phyloP scores from a whole-genome alignment of 2,888 invertebrate species.

The Loripinus fragilis region DNA sequence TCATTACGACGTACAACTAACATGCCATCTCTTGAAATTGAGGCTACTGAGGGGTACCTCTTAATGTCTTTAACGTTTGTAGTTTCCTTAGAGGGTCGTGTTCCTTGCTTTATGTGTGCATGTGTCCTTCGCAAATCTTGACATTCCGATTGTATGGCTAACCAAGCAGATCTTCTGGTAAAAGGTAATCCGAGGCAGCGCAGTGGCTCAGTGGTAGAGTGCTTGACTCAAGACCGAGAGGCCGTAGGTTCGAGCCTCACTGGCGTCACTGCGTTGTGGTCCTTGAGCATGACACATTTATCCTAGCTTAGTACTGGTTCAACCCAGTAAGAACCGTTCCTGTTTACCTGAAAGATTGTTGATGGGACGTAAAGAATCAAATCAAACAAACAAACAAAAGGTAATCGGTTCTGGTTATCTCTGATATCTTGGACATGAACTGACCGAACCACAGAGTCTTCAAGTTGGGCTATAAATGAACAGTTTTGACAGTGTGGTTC shows the following conservation, averaged over 20 bases:
- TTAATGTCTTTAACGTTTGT: conserved; percentile 44
- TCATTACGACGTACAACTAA: conserved; percentile 3
- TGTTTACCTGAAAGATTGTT: too few species aligned
- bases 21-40: conserved; percentile 37
- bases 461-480: conserved; percentile 13
- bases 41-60: conserved; percentile 37
- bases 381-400: too few species aligned
- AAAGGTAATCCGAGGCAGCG: conserved; percentile 47
- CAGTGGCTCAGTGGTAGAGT: too few species aligned
- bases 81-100: conserved; percentile 26
- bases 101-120: conserved; percentile 48
- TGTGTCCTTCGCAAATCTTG: conserved; percentile 45
- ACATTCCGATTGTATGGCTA: conserved; percentile 50
- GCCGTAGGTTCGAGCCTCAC: too few species aligned
- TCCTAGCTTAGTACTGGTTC: too few species aligned
- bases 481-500: conserved; percentile 36
- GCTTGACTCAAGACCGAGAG: too few species aligned
- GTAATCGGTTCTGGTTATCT: conserved; percentile 18
- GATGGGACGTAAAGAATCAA: too few species aligned
- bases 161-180: conserved; percentile 40
- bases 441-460: conserved; percentile 43
- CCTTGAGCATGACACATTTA: too few species aligned
- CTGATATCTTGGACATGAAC: too few species aligned
- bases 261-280: too few species aligned
- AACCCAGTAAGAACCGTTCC: too few species aligned